These are phyloP conservation scores for Hirundichthys speculiger DNA, from an alignment of 2,113 vertebrate species.

Conservation along the genomic window DNA sequence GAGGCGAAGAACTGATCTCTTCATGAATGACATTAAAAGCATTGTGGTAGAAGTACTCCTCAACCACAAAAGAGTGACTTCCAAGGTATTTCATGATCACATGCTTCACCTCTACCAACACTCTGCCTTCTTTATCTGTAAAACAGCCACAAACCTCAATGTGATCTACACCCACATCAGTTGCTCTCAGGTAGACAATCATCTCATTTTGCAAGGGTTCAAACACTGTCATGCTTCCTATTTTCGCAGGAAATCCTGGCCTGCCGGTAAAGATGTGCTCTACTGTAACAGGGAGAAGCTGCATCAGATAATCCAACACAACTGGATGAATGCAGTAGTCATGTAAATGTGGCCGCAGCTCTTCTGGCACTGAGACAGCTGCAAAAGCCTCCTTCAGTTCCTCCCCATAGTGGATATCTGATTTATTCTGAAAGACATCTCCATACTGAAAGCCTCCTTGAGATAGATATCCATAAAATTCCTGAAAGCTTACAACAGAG, in stretches of 20 bases:
- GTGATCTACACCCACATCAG: conserved; percentile 66
- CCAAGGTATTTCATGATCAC: conserved; percentile 78
- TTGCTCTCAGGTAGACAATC: conserved; percentile 83
- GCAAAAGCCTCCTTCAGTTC: conserved; percentile 83
- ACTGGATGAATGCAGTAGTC: conserved; percentile 86
- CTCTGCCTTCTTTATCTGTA: conserved; percentile 77
- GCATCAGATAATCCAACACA: conserved; percentile 85
- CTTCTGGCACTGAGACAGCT: conserved; percentile 76
- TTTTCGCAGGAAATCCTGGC: conserved; percentile 81
- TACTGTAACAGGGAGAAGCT: conserved; percentile 76
- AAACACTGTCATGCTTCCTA: conserved; percentile 82
- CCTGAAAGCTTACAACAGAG: conserved; percentile 68
- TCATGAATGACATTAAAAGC: conserved; percentile 67
- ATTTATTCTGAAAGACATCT: conserved; percentile 79
- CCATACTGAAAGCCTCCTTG: conserved; percentile 84
- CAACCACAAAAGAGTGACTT: conserved; percentile 64
- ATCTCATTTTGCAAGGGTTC: conserved; percentile 84
- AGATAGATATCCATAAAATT: conserved; percentile 80
- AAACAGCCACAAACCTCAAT: conserved; percentile 87
- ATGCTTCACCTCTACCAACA: conserved; percentile 82
- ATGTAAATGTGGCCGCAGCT: conserved; percentile 73
- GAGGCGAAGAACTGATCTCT: not conserved
- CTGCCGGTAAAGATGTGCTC: conserved; percentile 51
- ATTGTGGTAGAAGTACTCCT: conserved; percentile 85
- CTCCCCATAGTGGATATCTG: conserved; percentile 79